Conservation (phyloP, 2,113 vertebrate species). For the Macrotus californicus region DNA sequence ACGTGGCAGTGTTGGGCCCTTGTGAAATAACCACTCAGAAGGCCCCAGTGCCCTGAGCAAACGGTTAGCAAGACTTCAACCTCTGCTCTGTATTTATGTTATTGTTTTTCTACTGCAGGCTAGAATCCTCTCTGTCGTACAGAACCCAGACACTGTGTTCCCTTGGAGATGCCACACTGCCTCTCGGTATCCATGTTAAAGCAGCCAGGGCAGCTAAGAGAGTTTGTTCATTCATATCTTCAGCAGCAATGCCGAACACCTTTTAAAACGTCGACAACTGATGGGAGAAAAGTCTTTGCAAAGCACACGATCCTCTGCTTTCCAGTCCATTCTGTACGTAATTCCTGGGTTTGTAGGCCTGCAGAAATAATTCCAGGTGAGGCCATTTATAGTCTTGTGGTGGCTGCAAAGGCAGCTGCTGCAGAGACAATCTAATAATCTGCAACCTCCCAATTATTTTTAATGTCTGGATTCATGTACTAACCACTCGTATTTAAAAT, state of each 20-base stretch:
- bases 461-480: conserved; percentile 32
- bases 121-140: background rate
- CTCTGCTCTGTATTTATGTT: background rate
- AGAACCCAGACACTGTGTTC: background rate
- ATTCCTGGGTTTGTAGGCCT: conserved; percentile 14
- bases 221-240: background rate
- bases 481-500: conserved; percentile 3
- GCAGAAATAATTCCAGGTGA: background rate
- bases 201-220: background rate
- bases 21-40: background rate
- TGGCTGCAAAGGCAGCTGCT: conserved; percentile 37
- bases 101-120: background rate
- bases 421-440: background rate
- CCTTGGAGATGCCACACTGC: background rate
- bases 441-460: conserved; percentile 39
- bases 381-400: background rate
- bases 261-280: background rate
- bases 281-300: background rate
- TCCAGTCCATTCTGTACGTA: background rate
- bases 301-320: background rate
- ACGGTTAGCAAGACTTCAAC: background rate
- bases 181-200: background rate
- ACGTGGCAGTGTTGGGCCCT: background rate
- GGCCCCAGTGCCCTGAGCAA: background rate
- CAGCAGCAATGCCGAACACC: background rate